These are phyloP conservation scores for Ganaspis sp. DNA, from an alignment of 1,140 invertebrate species.

Conservation along the genomic window DNA sequence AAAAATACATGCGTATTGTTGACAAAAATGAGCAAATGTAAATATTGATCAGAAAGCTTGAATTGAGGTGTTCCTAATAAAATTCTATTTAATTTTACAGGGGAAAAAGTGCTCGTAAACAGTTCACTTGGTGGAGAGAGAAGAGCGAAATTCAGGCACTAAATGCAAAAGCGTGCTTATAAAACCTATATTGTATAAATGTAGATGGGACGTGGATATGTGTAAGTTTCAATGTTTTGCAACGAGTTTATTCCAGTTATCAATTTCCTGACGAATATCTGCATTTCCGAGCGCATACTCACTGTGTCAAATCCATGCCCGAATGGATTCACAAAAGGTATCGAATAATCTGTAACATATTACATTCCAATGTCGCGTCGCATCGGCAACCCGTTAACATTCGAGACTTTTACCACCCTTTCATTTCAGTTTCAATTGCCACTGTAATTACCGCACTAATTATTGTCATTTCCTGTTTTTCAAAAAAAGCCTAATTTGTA, in stretches of 20 bases:
- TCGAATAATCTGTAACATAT: slow-evolving; percentile 63
- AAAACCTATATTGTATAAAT: neutral
- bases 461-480: neutral
- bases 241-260: slow-evolving; percentile 73
- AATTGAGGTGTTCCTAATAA: neutral
- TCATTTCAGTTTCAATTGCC: neutral
- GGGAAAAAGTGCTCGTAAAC: neutral
- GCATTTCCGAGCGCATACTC: slow-evolving; percentile 65
- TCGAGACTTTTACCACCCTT: slow-evolving; percentile 12
- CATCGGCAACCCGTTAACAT: slow-evolving; percentile 41
- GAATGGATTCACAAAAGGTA: slow-evolving; percentile 57
- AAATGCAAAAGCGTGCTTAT: slow-evolving; percentile 8
- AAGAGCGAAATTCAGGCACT: neutral
- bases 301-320: slow-evolving; percentile 49
- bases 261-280: slow-evolving; percentile 76
- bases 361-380: slow-evolving; percentile 58
- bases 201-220: slow-evolving; percentile 38
- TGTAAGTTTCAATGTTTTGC: slow-evolving; percentile 68
- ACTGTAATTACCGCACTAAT: neutral
- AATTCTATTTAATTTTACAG: neutral
- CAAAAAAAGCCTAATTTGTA: too few relatives aligned
- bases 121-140: neutral
- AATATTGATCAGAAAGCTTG: neutral
- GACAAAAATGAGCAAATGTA: neutral
- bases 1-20: too few relatives aligned